A percentile compares a stretch with the other conserved stretches of the same genome.
Evolutionary conservation across 2,113 vertebrate genomes (phyloP).

Genomic region (Piaya cayana): DNA sequence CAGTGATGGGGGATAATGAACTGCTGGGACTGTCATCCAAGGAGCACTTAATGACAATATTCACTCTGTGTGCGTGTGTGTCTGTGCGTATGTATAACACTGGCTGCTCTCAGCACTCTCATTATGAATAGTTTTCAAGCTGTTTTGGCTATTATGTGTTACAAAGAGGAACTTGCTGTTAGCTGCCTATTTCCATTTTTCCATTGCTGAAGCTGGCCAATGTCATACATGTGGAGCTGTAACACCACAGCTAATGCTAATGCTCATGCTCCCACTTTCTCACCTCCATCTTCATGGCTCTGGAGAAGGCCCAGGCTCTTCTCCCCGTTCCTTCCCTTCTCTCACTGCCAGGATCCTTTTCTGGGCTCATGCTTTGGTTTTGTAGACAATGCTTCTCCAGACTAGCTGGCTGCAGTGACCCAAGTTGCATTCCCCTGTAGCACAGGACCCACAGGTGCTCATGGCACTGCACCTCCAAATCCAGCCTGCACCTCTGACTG

Average conservation of each 20-base stretch:
- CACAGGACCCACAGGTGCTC: neutral
- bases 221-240: neutral
- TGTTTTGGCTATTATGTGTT: slow-evolving; percentile 78
- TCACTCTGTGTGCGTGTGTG: slow-evolving; percentile 25
- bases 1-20: slow-evolving; percentile 60
- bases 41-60: slow-evolving; percentile 74
- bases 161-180: slow-evolving; percentile 69
- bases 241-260: neutral
- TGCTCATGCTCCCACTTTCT: fast-evolving
- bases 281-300: neutral
- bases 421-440: fast-evolving
- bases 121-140: slow-evolving; percentile 74
- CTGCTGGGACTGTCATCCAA: slow-evolving; percentile 68
- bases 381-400: neutral
- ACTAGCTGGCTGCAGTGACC: neutral
- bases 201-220: slow-evolving; percentile 48
- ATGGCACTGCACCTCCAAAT: neutral
- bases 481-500: fast-evolving
- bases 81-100: slow-evolving; percentile 54
- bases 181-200: slow-evolving; percentile 73
- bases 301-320: neutral
- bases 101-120: slow-evolving; percentile 61
- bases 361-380: neutral
- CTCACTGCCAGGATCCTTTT: neutral
- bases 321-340: neutral